Conservation (phyloP, 2,797 vertebrate species). For the Enteromius viviparus region DNA sequence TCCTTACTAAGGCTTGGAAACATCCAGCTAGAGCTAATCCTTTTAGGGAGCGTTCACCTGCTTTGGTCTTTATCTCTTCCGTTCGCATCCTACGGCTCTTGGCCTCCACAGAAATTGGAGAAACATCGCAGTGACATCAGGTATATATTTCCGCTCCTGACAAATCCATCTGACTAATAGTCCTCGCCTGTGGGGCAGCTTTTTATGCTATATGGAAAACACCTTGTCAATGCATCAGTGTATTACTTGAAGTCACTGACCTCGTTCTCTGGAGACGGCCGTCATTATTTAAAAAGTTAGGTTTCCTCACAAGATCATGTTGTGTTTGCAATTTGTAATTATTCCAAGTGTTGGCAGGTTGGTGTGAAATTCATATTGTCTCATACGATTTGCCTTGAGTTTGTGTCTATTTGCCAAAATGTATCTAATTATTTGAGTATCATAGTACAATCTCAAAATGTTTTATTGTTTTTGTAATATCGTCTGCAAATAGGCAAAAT, state of each 20-base stretch:
- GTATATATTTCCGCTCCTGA: background rate
- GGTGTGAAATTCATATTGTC: background rate
- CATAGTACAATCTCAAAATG: background rate
- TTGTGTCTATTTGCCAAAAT: background rate
- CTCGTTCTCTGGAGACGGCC: background rate
- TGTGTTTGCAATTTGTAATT: background rate
- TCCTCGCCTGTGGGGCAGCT: background rate
- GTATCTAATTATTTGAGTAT: background rate
- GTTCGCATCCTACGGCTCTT: slow-evolving; percentile 31
- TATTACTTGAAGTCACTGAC: background rate
- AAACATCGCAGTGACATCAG: slow-evolving; percentile 11
- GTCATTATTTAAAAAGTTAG: background rate
- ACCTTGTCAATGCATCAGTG: background rate
- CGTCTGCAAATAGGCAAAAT: background rate
- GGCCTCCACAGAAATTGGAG: slow-evolving; percentile 7
- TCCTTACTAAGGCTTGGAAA: slow-evolving; percentile 36
- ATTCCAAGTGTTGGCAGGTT: background rate
- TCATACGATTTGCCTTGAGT: background rate
- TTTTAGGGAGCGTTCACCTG: slow-evolving; percentile 60
- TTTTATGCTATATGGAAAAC: background rate
- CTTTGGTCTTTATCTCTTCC: slow-evolving; percentile 60
- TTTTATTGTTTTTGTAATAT: background rate
- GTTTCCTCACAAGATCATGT: background rate
- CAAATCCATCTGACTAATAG: slow-evolving; percentile 31
- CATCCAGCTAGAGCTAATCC: slow-evolving; percentile 65